A percentile compares a stretch with the other conserved stretches of the same genome.
phyloP scores from a whole-genome alignment of 2,113 vertebrate species.

The Petroica traversi region DNA sequence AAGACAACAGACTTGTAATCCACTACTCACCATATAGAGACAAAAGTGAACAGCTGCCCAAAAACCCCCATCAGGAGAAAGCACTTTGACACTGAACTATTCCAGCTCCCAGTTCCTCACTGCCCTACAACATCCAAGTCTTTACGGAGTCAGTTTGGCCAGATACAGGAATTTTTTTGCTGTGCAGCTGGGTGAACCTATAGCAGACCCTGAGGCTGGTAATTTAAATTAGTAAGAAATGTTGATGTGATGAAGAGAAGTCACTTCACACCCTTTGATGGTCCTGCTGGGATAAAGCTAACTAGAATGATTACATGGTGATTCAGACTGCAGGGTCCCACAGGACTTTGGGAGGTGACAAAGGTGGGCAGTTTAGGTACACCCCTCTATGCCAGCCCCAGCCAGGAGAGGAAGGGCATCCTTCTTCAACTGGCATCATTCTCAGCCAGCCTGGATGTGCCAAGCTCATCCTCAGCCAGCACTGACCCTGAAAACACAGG shows the following conservation, averaged over 20 bases:
- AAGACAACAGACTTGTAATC: background rate
- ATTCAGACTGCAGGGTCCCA: background rate
- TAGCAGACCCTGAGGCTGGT: background rate
- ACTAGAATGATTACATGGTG: background rate
- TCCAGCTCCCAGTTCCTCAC: background rate
- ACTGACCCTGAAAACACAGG: fast-evolving
- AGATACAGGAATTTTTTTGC: background rate
- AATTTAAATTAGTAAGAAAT: background rate
- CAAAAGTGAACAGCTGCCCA: background rate
- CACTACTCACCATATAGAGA: background rate
- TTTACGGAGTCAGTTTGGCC: background rate
- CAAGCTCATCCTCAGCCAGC: background rate
- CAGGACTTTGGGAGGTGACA: background rate
- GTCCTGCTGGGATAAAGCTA: background rate
- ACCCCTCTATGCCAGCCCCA: background rate
- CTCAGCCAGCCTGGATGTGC: background rate
- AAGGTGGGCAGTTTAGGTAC: background rate
- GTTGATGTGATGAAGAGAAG: background rate
- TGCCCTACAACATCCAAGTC: background rate
- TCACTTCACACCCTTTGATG: background rate
- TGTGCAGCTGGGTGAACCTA: background rate
- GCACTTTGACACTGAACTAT: background rate
- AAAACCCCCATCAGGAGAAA: background rate
- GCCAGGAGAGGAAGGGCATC: background rate
- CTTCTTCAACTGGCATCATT: background rate